Base-by-base conservation (phyloP, 2,797 vertebrate genomes). In the Hoplostethus atlanticus region DNA sequence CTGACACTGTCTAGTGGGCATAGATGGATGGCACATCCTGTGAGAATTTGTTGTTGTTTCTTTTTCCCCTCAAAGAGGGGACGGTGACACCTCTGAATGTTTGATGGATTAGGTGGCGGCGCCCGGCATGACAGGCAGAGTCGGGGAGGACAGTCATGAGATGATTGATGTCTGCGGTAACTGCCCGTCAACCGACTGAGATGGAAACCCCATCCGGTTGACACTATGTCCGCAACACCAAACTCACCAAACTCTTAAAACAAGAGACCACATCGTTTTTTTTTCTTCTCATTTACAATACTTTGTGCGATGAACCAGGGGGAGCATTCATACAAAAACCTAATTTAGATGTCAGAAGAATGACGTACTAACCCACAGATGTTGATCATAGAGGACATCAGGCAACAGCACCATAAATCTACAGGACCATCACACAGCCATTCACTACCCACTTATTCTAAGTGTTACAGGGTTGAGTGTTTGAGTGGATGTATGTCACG, bases 21-120 rank as follows among this genome's bases (percentile, higher is more conserved):
- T 80, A 81, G 88, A 93, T 89, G 86, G 88, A 92, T 92, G 59
- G 79, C 76, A 70, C 83, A 69, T 86, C 83, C 84, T 67, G 64
- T 25, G 72, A 77, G 80, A 73, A 85, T 89, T 87, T 87, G 71
- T 83, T 90, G 83, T 81, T 85, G 75, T 73, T 73, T 78, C 74
- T 73, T 68, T 47, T 28, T 42, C 63, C 44, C 62, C 73, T 84
- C 63, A 81, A 83, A 89, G 64, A 71, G 56, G 9, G 60, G 60
- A 77, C 25, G 48, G 71, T 89, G 91, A 87, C 91, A 91, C 84
- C 71, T 81, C 66, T 31, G 76, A 87, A 83, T 79, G 68, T 78
- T 84, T 94, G 93, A 93, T 90, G 86, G 91, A 94, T 94, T 86
- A 91, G 87, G 73, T 65, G 81, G 66, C 77, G 71, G 73, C 31